A percentile compares a stretch with the other conserved stretches of the same genome.
phyloP scores from a whole-genome alignment of 2,888 invertebrate genomes.

The Seira sanloemensis region DNA sequence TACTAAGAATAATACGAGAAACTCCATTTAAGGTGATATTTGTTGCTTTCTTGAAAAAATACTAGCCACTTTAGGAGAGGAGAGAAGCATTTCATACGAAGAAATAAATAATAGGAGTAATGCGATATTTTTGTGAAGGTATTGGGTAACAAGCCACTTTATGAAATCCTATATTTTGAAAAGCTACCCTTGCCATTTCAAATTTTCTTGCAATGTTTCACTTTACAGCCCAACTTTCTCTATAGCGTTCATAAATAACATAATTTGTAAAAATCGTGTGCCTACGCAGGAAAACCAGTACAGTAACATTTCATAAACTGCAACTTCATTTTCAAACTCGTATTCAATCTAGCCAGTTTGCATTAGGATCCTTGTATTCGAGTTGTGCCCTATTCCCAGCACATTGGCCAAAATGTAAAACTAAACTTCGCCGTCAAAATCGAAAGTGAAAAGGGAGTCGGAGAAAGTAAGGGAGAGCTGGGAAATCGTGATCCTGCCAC shows the following conservation, averaged over 20 bases:
- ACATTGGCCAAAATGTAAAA: not conserved
- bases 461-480: not conserved
- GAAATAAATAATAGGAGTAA: constrained; percentile 30
- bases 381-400: not conserved
- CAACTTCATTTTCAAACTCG: constrained; percentile 35
- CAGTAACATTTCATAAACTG: not conserved
- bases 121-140: constrained; percentile 32
- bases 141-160: constrained; percentile 52
- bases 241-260: not conserved
- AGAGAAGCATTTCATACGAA: not conserved
- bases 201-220: constrained; percentile 18
- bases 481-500: constrained; percentile 58
- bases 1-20: too few species aligned
- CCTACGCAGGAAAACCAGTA: not conserved
- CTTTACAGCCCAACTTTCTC: constrained; percentile 9
- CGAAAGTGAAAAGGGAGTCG: not conserved
- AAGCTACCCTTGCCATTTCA: constrained; percentile 19
- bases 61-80: not conserved
- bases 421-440: too few species aligned
- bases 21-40: constrained; percentile 52
- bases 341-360: not conserved
- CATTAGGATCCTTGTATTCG: not conserved
- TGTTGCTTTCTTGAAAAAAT: constrained; percentile 46
- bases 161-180: constrained; percentile 56
- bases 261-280: not conserved